Evolutionary conservation across 92 coral and sea anemone species (phyloP).

Genomic region (Plumapathes pennacea): DNA sequence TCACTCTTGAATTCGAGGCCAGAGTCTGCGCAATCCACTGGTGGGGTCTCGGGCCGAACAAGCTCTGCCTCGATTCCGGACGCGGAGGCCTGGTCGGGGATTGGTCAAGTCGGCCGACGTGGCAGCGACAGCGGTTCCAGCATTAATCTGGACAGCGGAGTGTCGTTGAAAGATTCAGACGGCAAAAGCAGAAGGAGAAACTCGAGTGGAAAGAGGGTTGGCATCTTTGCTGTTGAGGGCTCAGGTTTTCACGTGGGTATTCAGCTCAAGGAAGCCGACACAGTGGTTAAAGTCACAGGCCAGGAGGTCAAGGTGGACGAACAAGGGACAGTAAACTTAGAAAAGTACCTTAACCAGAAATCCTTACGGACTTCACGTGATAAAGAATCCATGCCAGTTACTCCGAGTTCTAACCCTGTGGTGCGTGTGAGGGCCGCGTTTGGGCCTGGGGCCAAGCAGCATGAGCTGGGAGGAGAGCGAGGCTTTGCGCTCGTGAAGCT

Average conservation of each 20-base stretch:
- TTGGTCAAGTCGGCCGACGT: conserved; percentile 44
- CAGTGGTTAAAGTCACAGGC: conserved; percentile 61
- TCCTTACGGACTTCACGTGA: conserved; percentile 42
- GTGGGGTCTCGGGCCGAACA: conserved; percentile 43
- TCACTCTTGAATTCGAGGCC: conserved; percentile 11
- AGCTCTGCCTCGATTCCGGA: conserved; percentile 62
- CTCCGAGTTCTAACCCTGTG: conserved; percentile 44
- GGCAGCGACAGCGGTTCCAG: conserved; percentile 74
- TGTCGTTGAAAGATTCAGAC: conserved; percentile 55
- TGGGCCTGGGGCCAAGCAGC: conserved; percentile 84
- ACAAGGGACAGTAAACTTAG: conserved; percentile 67
- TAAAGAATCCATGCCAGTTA: conserved; percentile 30
- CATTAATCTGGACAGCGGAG: conserved; percentile 66
- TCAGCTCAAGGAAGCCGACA: conserved; percentile 68
- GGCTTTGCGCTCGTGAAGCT: conserved; percentile 79
- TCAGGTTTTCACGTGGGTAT: conserved; percentile 71
- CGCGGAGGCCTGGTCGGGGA: conserved; percentile 63
- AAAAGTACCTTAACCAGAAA: conserved; percentile 74
- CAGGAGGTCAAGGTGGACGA: conserved; percentile 68
- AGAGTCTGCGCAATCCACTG: conserved; percentile 40
- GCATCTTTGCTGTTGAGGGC: conserved; percentile 75
- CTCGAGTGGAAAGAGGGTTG: conserved; percentile 42
- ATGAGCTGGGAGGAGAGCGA: conserved; percentile 73
- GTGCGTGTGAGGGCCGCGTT: conserved; percentile 66
- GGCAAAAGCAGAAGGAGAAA: conserved; percentile 46